Base-by-base conservation (phyloP, 2,797 vertebrate species). In the Austrolebias charrua region DNA sequence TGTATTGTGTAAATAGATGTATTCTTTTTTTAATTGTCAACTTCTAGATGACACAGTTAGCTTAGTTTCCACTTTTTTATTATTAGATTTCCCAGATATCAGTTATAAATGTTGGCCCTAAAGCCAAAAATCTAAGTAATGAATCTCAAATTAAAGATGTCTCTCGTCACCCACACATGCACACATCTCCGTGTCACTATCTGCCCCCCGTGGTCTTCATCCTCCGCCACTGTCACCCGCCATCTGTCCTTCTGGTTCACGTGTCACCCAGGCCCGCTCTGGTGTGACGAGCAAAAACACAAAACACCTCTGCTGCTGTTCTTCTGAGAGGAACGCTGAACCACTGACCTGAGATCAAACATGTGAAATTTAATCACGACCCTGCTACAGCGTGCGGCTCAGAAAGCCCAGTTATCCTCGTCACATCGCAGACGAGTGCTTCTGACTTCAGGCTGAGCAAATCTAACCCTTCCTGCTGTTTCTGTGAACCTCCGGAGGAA, bases 221-320 rank as follows among this genome's bases (percentile, higher is more conserved):
- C 77, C 66, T 62, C 29, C 67, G 44, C 44, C 64, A 47, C 35
- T n/a, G 10, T 81, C 75, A 84, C 69, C 82, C 73, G 60, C 77
- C 80, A 86, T 87, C 81, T 86, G 86, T 66, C 59, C 18, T 57
- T 59, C 63, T 13, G 13, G 69, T 66, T 74, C 75, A 66, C 47
- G 58, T 76, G 66, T 81, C 75, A 73, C 72, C 66, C 75, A 73
- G 58, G 40, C 47, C 16, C 18, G 40, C 45, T 78, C 52, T 74
- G 66, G 66, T 46, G 10, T 62, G 70, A 79, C 78, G 71, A 60
- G n/a, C 67, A 66, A 20, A 1, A 56, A 28, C 50, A 81, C 69
- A 52, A 63, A 79, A 67, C 64, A 47, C 60, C 44, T 42, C 48
- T 19, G 54, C 55, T 63, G 47, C 64, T 59, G 12, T 66, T 61